Conservation (phyloP, 1,140 invertebrate species). For the Colletes latitarsis region DNA sequence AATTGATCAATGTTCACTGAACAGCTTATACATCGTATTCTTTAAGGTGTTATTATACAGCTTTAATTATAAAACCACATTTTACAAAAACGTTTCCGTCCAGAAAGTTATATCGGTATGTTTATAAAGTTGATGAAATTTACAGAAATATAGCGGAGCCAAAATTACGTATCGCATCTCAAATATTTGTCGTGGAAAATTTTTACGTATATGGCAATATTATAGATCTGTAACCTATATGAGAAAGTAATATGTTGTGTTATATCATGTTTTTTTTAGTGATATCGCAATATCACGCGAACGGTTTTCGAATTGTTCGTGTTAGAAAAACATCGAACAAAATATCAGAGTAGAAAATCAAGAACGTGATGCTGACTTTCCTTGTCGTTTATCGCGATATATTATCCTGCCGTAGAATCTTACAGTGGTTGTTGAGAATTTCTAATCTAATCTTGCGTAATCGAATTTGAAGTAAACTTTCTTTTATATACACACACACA, state of each 20-base stretch:
- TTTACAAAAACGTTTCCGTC: constrained; percentile 44
- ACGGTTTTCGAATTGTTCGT: constrained; percentile 7
- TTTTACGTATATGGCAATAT: constrained; percentile 25
- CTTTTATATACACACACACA: constrained; percentile 49
- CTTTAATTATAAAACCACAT: constrained; percentile 60
- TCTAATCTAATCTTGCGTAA: constrained; percentile 25
- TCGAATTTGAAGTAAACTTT: constrained; percentile 12
- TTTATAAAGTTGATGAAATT: constrained; percentile 61
- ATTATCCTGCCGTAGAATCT: constrained; percentile 1
- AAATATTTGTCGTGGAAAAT: constrained; percentile 23
- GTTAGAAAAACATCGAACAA: background rate
- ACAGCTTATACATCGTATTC: constrained; percentile 3
- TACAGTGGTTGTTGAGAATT: background rate
- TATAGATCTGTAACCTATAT: background rate
- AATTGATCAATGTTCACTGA: constrained; percentile 18
- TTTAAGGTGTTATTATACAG: constrained; percentile 52
- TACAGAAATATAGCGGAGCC: constrained; percentile 48
- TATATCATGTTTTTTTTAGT: constrained; percentile 3
- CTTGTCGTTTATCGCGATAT: background rate
- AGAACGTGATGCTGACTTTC: background rate
- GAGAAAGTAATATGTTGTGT: background rate
- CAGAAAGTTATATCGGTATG: constrained; percentile 29
- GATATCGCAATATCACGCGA: background rate
- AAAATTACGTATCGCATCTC: constrained; percentile 46
- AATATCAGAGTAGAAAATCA: background rate